Base-by-base conservation (phyloP, 1,140 invertebrate species). In the Drosophila tropicalis region DNA sequence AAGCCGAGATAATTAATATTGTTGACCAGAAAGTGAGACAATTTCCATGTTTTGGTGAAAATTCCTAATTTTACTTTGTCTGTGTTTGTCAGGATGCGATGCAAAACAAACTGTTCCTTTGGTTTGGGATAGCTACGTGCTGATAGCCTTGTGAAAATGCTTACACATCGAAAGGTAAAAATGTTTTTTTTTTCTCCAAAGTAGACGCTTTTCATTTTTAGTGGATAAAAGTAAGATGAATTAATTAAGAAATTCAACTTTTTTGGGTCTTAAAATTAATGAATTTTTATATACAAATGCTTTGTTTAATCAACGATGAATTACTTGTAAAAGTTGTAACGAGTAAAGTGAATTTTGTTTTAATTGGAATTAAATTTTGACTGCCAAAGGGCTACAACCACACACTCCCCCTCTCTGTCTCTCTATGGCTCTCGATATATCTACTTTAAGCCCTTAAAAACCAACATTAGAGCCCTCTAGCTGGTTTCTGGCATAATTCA, bases 401-500 rank as follows among this genome's bases (percentile, higher is more conserved):
- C 22, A 22, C 7, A 17, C 7, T 47, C 9, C 5, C 34, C 0
- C 10, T 36, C 34, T 36, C 34, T 4, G 4, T 39, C 36, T 10
- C 1, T 39, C 0, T 39, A 2, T 39, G n/a, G n/a, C 3, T 39
- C 12, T 39, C 12, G 0, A 9, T 36, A 12, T 5, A 12, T 39
- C 36, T 39, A 12, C 12, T 39, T 39, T 13, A 51, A 19, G 12
- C 17, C 17, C 44, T 22, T 51, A 51, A 9, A 51, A 51, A 51
- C 44, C 44, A 25, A n/a, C 57, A n/a, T 39, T 17, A 51, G 17
- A 12, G 67, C 34, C 39, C 61, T 70, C 15, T 3, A 17, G 19
- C 32, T 22, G 61, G 32, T 41, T 39, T 72, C 29, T 55, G 76
- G 76, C 83, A 80, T 86, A 77, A 86, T 89, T 87, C 72, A 86